Conservation (phyloP, 2,797 vertebrate species). For the Sebastes iracundus region DNA sequence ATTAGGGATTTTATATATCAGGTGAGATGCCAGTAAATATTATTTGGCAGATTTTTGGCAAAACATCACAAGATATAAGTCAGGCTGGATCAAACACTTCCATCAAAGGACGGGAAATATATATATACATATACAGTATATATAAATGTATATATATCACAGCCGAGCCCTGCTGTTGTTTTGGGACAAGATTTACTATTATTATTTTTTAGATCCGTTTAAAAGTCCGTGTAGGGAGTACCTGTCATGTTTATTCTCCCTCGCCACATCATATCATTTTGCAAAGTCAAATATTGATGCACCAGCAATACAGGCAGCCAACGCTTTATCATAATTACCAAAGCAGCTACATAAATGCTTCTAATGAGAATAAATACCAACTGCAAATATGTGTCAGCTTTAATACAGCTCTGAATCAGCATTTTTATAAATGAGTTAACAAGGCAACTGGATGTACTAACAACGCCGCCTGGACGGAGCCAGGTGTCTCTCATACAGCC, state of each 20-base stretch:
- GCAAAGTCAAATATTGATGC: slow-evolving; percentile 4
- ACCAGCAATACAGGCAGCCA: slow-evolving; percentile 3
- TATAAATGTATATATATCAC: not conserved
- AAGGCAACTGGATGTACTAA: not conserved
- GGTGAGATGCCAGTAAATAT: not conserved
- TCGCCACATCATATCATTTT: not conserved
- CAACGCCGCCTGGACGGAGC: not conserved
- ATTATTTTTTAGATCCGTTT: not conserved
- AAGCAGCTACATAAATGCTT: slow-evolving; percentile 20
- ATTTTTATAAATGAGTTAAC: slow-evolving; percentile 16
- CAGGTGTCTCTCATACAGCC: not conserved
- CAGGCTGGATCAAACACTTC: not conserved
- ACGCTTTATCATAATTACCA: slow-evolving; percentile 49
- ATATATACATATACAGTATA: no score
- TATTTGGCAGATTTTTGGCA: not conserved
- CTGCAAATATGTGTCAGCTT: slow-evolving; percentile 34
- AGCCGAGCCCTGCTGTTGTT: not conserved
- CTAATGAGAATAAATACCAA: slow-evolving; percentile 42
- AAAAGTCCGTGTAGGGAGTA: not conserved
- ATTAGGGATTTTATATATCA: not conserved
- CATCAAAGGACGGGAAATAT: not conserved
- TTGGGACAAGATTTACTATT: not conserved
- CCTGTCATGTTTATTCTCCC: slow-evolving; percentile 6
- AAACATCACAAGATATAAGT: not conserved
- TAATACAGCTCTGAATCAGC: slow-evolving; percentile 22